Base-by-base conservation (phyloP, 2,888 invertebrate genomes). In the Plagiodera versicolora region DNA sequence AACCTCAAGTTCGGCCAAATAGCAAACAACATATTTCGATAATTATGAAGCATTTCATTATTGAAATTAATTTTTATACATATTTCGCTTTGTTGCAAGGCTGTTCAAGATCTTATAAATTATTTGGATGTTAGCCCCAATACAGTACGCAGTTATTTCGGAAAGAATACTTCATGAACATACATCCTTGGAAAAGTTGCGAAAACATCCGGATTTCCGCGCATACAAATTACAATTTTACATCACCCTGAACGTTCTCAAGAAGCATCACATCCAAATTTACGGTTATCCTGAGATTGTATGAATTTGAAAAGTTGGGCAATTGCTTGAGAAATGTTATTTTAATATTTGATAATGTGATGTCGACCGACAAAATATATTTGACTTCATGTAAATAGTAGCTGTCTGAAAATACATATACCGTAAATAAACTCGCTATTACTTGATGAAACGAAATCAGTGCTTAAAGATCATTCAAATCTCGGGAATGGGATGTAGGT, bases 91-190 rank as follows among this genome's bases (percentile, higher is more conserved):
- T n/a, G n/a, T n/a, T n/a, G n/a, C n/a, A n/a, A n/a, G n/a, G n/a
- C 28, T 45, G 53, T 48, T 35, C 35, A 48, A 39, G 48, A 39
- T 28, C 28, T 19, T 19, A 35, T 55, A 46, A 50, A 60, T 60
- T 60, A 50, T 60, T 24, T 3, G 50, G 55, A 55, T 52, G 52
- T 46, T 51, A 51, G 51, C 53, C 48, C 63, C 61, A 67, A 64
- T 67, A 65, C 60, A 61, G 60, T 3, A 24, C 69, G 66, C 67
- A n/a, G 69, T 65, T 63, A 58, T 54, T 30, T 51, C 59, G 56
- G 58, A 65, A 67, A 67, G 67, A 69, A 69, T 69, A 67, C 64
- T 67, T 69, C 65, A 67, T 69, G 61, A 64, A 66, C 51, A 64
- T 52, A 64, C 51, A 58, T 56, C 50, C 54, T 46, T 35, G 58